Percentiles rank a stretch among this genome's conserved stretches.
These are phyloP conservation scores for Corbicula japonica DNA, from an alignment of 2,888 invertebrate species.

Conservation along the genomic window DNA sequence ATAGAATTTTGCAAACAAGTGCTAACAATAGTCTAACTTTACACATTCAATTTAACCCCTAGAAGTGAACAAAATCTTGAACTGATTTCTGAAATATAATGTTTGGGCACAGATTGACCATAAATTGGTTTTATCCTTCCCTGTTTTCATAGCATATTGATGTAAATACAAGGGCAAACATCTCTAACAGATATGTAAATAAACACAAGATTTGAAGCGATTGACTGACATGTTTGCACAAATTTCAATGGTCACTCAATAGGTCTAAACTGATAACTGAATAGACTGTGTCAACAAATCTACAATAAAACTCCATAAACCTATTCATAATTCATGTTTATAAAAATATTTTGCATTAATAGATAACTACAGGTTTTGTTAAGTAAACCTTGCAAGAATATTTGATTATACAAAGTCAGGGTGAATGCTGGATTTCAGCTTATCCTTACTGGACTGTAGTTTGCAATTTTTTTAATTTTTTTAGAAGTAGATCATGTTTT, in stretches of 20 bases:
- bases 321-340: slow-evolving; percentile 15
- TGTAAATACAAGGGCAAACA: slow-evolving; percentile 9
- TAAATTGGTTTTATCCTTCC: neutral
- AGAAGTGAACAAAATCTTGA: too few species aligned
- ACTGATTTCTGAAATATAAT: slow-evolving; percentile 8
- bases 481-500: too few species aligned
- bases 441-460: too few species aligned
- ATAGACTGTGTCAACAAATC: slow-evolving; percentile 14
- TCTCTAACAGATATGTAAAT: slow-evolving; percentile 7
- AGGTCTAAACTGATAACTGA: slow-evolving; percentile 33
- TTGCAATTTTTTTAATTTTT: too few species aligned
- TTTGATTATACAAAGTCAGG: too few species aligned
- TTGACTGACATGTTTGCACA: slow-evolving; percentile 22
- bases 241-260: slow-evolving; percentile 14
- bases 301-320: slow-evolving; percentile 13
- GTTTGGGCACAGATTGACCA: slow-evolving; percentile 17
- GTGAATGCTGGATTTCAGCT: too few species aligned
- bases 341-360: slow-evolving; percentile 23
- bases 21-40: too few species aligned
- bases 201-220: slow-evolving; percentile 2
- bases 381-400: slow-evolving; percentile 6
- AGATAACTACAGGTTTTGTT: slow-evolving; percentile 4
- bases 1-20: too few species aligned
- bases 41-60: too few species aligned
- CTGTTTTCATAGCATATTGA: neutral